Conservation (phyloP, 2,113 vertebrate genomes). For the Donacobius atricapilla region DNA sequence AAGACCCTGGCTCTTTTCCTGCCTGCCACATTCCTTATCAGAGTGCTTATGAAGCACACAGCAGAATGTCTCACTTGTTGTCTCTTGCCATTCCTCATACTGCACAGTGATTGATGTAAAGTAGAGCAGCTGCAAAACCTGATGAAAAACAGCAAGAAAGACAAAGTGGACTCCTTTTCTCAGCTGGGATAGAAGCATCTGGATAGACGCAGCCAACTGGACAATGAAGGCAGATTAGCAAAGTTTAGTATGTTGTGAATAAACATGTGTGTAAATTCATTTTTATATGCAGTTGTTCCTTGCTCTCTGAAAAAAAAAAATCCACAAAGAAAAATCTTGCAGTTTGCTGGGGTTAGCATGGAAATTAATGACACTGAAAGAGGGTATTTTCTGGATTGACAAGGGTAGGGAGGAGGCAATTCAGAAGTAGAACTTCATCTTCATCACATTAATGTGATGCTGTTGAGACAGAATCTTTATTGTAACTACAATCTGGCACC, state of each 20-base stretch:
- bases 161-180: neutral
- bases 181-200: neutral
- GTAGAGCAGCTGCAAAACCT: neutral
- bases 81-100: neutral
- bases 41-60: neutral
- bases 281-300: neutral
- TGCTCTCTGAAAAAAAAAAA: neutral
- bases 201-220: neutral
- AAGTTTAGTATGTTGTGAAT: neutral
- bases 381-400: neutral
- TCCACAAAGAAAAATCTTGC: neutral
- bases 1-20: neutral
- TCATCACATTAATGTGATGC: neutral
- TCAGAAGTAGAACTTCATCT: neutral
- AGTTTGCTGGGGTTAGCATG: neutral
- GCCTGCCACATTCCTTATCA: neutral
- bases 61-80: neutral
- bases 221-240: neutral
- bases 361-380: neutral
- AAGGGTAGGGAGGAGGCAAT: neutral
- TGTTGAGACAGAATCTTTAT: neutral
- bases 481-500: neutral
- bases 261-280: neutral
- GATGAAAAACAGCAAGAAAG: neutral
- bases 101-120: neutral